A percentile compares a stretch with the other conserved stretches of the same genome.
Conservation (phyloP, 2,797 vertebrate species). For the Okamejei kenojei region DNA sequence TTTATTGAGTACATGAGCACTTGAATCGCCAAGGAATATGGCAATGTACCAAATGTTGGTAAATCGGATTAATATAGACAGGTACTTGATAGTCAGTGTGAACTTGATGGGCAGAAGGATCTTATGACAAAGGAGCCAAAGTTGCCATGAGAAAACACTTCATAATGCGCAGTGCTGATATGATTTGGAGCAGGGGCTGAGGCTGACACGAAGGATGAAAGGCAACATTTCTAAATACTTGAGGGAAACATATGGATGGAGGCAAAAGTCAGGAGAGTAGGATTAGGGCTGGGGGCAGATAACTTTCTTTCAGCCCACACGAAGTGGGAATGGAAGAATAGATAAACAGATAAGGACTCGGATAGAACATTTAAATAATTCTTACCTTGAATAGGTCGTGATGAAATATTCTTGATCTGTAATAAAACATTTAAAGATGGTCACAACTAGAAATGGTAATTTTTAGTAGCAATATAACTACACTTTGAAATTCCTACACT, state of each 20-base stretch:
- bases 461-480: not conserved
- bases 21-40: no score
- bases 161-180: not conserved
- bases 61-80: no score
- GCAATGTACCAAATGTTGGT: no score
- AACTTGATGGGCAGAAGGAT: no score
- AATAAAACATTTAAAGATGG: conserved; percentile 41
- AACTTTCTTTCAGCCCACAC: not conserved
- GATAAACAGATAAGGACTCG: not conserved
- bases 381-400: conserved; percentile 54
- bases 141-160: not conserved
- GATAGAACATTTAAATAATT: not conserved
- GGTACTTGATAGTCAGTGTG: no score
- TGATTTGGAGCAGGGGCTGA: not conserved
- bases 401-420: conserved; percentile 56
- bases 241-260: not conserved
- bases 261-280: not conserved
- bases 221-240: not conserved
- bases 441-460: not conserved
- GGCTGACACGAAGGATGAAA: not conserved
- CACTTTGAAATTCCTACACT: not conserved
- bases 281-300: no score
- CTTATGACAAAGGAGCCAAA: not conserved
- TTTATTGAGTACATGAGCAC: no score
- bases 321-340: not conserved